Evolutionary conservation across 2,888 invertebrate genomes (phyloP), one percentile per base, ranked within the genome.

Genomic region (Archaeoteleia sp.): DNA sequence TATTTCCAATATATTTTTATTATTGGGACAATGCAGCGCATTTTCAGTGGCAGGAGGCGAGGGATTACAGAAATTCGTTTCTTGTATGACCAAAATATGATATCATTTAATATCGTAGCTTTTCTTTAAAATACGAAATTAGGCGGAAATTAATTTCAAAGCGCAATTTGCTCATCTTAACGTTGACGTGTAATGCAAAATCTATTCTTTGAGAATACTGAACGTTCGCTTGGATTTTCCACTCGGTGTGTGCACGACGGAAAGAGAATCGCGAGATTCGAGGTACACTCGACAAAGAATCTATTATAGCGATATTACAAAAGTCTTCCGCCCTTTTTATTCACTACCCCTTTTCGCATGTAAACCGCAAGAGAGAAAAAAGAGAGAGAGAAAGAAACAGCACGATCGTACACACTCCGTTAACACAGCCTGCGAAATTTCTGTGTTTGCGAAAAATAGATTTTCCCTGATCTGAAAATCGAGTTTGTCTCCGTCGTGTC

Each of bases 261-360:
- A 46, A 40, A n/a, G 35, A 42, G 37, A 58, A 35, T 51, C 62
- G 62, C 62, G 63, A 54, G 70, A 63, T 55, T 60, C 66, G 70
- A 63, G 70, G 62, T 58, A 55, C 57, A 49, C 17, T 46, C 67
- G 67, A 48, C 61, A 55, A 67, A 67, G 67, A 61, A 61, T 67
- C 67, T 34, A 51, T 65, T 57, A 57, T 49, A 34, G 57, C 63
- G 63, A 63, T 30, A 29, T 10, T 35, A 29, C 48, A 53, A 40
- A 43, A 65, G 63, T 57, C 63, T 65, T 65, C 63, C 57, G 51
- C 30, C 30, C 53, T 40, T 46, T 61, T 46, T 53, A 46, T 51
- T 60, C 39, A 45, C 34, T 34, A 43, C 29, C 61, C 54, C 48
- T 42, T 25, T 49, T 63, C 60, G 51, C 61, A 58, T 58, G 62